Evolutionary conservation across 1,140 invertebrate genomes (phyloP).

Genomic region (Scaptomyza hsui): DNA sequence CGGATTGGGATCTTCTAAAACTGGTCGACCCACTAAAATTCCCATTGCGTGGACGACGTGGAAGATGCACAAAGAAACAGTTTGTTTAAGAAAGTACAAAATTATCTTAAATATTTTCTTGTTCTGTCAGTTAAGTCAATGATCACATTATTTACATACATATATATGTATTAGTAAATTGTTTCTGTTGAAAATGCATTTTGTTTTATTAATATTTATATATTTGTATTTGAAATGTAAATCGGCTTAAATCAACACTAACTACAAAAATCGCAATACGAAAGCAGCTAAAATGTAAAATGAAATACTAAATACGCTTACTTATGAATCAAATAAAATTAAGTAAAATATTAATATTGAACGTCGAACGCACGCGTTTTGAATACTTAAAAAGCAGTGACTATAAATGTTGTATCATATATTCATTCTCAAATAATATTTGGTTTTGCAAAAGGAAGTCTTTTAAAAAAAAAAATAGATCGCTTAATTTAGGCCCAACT

Average conservation of each 20-base stretch:
- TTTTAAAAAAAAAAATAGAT: slow-evolving; percentile 84
- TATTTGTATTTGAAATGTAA: slow-evolving; percentile 57
- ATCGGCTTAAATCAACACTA: slow-evolving; percentile 55
- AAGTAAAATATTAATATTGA: slow-evolving; percentile 26
- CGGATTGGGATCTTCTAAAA: not conserved
- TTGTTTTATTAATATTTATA: slow-evolving; percentile 29
- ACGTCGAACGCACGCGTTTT: slow-evolving; percentile 21
- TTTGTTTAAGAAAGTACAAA: too few relatives aligned
- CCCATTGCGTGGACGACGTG: too few relatives aligned
- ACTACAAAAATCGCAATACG: slow-evolving; percentile 45
- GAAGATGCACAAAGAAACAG: too few relatives aligned
- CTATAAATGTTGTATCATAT: slow-evolving; percentile 53
- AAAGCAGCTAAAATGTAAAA: slow-evolving; percentile 37
- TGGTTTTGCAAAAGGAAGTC: slow-evolving; percentile 72
- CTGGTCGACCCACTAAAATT: too few relatives aligned
- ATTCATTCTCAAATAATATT: slow-evolving; percentile 61
- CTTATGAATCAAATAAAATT: slow-evolving; percentile 36
- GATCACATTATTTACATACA: too few relatives aligned
- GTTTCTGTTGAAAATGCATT: slow-evolving; percentile 11
- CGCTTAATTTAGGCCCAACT: slow-evolving; percentile 20
- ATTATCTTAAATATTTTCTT: too few relatives aligned
- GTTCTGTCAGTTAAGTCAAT: too few relatives aligned
- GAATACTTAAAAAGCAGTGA: slow-evolving; percentile 74
- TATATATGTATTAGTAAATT: not conserved
- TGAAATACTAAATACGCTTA: slow-evolving; percentile 32